phyloP scores from a whole-genome alignment of 2,113 vertebrate genomes.

The Australoheros scitulus region DNA sequence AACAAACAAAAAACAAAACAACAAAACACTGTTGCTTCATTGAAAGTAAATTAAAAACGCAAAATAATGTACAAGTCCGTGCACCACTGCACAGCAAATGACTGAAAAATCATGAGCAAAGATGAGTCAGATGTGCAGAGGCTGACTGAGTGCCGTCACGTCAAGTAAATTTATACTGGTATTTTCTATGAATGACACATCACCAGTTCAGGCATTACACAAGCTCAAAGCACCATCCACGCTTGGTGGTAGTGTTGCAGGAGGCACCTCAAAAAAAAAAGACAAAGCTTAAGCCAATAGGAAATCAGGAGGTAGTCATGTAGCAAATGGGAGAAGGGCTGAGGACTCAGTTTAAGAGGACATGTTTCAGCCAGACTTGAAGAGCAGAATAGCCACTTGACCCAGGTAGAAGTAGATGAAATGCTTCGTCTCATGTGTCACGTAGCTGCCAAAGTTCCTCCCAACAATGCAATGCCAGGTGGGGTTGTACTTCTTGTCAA shows the following conservation, averaged over 20 bases:
- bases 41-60: slow-evolving; percentile 88
- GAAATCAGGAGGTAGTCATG: slow-evolving; percentile 48
- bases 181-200: slow-evolving; percentile 64
- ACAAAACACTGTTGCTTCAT: slow-evolving; percentile 69
- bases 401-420: slow-evolving; percentile 99
- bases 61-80: slow-evolving; percentile 92
- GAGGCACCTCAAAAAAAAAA: not conserved
- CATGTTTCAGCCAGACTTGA: slow-evolving; percentile 91
- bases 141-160: not conserved
- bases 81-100: slow-evolving; percentile 86
- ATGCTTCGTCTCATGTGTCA: slow-evolving; percentile 98
- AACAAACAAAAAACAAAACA: slow-evolving; percentile 27
- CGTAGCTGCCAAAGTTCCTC: slow-evolving; percentile 99
- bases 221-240: slow-evolving; percentile 58
- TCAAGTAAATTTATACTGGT: slow-evolving; percentile 63
- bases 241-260: not conserved
- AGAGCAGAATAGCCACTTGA: slow-evolving; percentile 98
- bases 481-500: slow-evolving; percentile 99
- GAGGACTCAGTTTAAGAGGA: not conserved
- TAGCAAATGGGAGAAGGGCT: slow-evolving; percentile 16
- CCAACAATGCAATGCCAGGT: slow-evolving; percentile 99
- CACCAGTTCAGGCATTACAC: slow-evolving; percentile 80
- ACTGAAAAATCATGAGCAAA: slow-evolving; percentile 36
- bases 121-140: not conserved
- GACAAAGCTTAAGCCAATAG: slow-evolving; percentile 23